phyloP scores from a whole-genome alignment of 1,140 invertebrate genomes.

The Idris sp. region DNA sequence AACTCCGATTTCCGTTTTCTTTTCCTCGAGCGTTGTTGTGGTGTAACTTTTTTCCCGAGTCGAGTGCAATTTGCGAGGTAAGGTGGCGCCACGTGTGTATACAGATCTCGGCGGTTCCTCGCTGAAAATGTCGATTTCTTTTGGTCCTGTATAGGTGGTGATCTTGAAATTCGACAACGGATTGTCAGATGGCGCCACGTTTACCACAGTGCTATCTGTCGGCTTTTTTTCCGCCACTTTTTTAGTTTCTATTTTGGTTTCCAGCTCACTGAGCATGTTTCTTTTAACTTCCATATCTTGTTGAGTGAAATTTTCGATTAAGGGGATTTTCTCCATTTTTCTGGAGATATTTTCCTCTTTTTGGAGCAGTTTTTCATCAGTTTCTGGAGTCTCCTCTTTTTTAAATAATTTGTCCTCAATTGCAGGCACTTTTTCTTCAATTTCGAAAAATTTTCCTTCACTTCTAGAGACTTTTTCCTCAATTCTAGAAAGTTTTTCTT shows the following conservation, averaged over 20 bases:
- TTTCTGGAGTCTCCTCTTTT: too few relatives aligned
- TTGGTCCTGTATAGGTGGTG: constrained; percentile 72
- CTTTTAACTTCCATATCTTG: constrained; percentile 62
- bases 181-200: constrained; percentile 71
- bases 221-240: constrained; percentile 17
- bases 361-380: not conserved
- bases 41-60: constrained; percentile 1
- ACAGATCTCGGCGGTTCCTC: constrained; percentile 35
- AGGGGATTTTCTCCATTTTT: constrained; percentile 12
- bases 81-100: constrained; percentile 42
- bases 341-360: too few relatives aligned
- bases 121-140: constrained; percentile 71
- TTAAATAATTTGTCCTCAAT: too few relatives aligned
- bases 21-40: constrained; percentile 37
- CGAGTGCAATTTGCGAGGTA: constrained; percentile 24
- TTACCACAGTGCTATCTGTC: constrained; percentile 36
- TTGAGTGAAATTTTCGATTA: too few relatives aligned
- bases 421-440: too few relatives aligned
- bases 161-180: constrained; percentile 76
- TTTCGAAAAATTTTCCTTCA: constrained; percentile 4
- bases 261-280: constrained; percentile 67
- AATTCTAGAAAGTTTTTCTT: constrained; percentile 3
- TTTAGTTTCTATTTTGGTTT: constrained; percentile 65
- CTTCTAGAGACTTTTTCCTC: not conserved
- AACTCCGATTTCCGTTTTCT: constrained; percentile 58